Conservation (phyloP, 1,140 invertebrate genomes). For the Papilio helenus region DNA sequence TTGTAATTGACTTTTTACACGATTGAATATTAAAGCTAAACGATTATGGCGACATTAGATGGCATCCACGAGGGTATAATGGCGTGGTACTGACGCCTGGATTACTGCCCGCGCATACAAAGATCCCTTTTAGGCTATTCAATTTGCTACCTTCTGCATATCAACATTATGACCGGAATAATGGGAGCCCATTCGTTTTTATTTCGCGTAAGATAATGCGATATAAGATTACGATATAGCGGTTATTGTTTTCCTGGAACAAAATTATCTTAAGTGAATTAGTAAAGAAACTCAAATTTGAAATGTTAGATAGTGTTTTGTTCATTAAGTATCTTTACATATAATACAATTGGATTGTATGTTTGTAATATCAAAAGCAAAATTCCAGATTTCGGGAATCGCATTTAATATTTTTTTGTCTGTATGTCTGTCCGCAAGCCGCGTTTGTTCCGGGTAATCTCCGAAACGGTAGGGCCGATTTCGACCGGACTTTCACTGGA, state of each 20-base stretch:
- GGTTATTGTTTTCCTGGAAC: neutral
- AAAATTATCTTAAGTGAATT: neutral
- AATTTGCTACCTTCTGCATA: constrained; percentile 31
- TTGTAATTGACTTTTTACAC: constrained; percentile 75
- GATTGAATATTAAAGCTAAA: constrained; percentile 37
- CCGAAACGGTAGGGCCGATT: too few relatives aligned
- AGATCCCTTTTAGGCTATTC: constrained; percentile 23
- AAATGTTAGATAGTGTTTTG: neutral
- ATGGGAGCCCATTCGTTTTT: constrained; percentile 8
- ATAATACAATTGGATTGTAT: too few relatives aligned
- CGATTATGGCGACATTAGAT: constrained; percentile 43
- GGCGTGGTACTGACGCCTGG: constrained; percentile 43
- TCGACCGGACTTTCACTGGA: too few relatives aligned
- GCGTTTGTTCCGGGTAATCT: too few relatives aligned
- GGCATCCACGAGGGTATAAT: constrained; percentile 40
- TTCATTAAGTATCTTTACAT: too few relatives aligned
- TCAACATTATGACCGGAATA: neutral
- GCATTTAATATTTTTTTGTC: too few relatives aligned
- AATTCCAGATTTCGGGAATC: too few relatives aligned
- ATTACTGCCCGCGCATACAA: constrained; percentile 30
- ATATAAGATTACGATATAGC: neutral
- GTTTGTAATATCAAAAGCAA: too few relatives aligned
- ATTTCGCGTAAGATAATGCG: constrained; percentile 6
- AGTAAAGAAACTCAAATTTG: neutral
- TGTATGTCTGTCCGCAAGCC: too few relatives aligned